Evolutionary conservation across 2,888 invertebrate genomes (phyloP).

Genomic region (Idaea dimidiata): DNA sequence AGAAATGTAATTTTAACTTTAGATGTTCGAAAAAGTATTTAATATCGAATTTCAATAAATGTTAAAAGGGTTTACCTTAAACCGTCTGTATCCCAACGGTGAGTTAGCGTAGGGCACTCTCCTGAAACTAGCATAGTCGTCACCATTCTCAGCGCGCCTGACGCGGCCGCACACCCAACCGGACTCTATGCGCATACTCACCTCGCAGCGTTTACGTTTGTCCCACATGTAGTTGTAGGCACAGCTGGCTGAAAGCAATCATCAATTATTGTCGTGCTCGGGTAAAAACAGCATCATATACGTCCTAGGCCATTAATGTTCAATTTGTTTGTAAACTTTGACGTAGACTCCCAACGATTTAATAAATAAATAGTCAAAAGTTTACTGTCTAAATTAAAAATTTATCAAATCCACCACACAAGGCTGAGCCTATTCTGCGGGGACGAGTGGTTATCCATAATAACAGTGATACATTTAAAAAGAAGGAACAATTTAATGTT

Average conservation of each 20-base stretch:
- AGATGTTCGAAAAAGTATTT: neutral
- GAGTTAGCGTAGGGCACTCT: slow-evolving; percentile 35
- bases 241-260: neutral
- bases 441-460: no score
- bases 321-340: no score
- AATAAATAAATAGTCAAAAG: no score
- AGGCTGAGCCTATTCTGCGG: no score
- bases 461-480: no score
- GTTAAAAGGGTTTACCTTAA: neutral
- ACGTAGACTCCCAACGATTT: no score
- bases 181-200: slow-evolving; percentile 13
- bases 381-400: no score
- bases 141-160: slow-evolving; percentile 22
- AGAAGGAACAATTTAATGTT: no score
- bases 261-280: neutral
- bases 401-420: no score
- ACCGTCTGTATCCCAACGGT: slow-evolving; percentile 13
- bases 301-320: no score
- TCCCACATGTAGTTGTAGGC: slow-evolving; percentile 4
- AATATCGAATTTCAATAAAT: neutral
- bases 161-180: slow-evolving; percentile 31
- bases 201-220: slow-evolving; percentile 12
- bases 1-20: neutral
- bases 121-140: slow-evolving; percentile 30
- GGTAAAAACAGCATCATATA: no score